Evolutionary conservation across 2,888 invertebrate genomes (phyloP).

Genomic region (Gibbula magus): DNA sequence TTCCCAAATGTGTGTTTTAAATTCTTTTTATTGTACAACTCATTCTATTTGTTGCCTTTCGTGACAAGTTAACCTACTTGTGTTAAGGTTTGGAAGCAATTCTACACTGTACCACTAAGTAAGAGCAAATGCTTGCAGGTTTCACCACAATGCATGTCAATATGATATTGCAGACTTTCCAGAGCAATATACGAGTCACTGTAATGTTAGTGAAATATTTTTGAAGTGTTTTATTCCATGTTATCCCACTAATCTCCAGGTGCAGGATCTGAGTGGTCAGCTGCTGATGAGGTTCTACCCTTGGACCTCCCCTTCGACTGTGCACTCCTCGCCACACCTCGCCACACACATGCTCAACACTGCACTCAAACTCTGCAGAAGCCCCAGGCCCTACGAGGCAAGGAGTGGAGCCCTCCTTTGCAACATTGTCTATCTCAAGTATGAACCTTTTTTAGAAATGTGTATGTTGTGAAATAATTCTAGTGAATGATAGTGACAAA

Average conservation of each 20-base stretch:
- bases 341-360: constrained; percentile 52
- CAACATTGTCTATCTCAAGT: constrained; percentile 77
- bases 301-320: background rate
- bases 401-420: constrained; percentile 80
- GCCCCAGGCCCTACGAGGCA: constrained; percentile 81
- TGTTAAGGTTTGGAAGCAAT: too few relatives aligned
- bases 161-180: too few relatives aligned
- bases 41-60: too few relatives aligned
- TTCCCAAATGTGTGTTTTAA: too few relatives aligned
- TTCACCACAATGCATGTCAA: too few relatives aligned
- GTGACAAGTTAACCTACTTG: too few relatives aligned
- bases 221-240: background rate
- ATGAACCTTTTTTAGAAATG: constrained; percentile 35
- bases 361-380: constrained; percentile 77
- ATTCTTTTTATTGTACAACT: too few relatives aligned
- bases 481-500: too few relatives aligned
- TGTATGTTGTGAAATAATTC: too few relatives aligned
- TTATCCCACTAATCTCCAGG: constrained; percentile 23
- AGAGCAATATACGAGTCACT: too few relatives aligned
- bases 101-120: too few relatives aligned
- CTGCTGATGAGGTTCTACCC: constrained; percentile 24
- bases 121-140: too few relatives aligned
- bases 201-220: background rate
- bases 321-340: background rate
- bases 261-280: constrained; percentile 32